Conservation (phyloP, 2,888 invertebrate species). For the Pyralis farinalis region DNA sequence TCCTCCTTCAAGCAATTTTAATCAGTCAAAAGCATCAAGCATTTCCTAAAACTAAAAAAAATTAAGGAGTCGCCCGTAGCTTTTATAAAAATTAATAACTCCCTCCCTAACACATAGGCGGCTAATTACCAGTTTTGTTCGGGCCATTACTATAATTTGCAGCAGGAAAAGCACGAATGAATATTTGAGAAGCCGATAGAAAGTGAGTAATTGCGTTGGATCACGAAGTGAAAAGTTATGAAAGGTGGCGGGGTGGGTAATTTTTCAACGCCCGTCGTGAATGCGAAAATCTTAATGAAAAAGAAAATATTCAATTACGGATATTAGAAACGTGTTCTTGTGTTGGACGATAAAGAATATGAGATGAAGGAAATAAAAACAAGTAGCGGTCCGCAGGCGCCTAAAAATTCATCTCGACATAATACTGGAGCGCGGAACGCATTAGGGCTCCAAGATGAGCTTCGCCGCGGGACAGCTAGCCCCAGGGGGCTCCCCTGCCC, state of each 20-base stretch:
- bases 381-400: conserved; percentile 38
- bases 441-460: conserved; percentile 79
- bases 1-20: conserved; percentile 37
- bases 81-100: conserved; percentile 44
- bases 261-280: conserved; percentile 66
- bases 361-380: conserved; percentile 26
- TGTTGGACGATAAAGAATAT: conserved; percentile 10
- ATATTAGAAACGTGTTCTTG: conserved; percentile 27
- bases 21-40: conserved; percentile 38
- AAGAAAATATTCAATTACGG: conserved; percentile 66
- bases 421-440: conserved; percentile 67
- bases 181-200: conserved; percentile 80
- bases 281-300: conserved; percentile 73
- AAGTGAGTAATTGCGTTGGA: conserved; percentile 76
- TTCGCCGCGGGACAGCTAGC: conserved; percentile 77
- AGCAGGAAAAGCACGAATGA: conserved; percentile 75
- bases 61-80: conserved; percentile 21
- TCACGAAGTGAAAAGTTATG: conserved; percentile 81
- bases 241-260: conserved; percentile 72
- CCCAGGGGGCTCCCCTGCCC: conserved; percentile 69
- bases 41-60: conserved; percentile 33
- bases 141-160: conserved; percentile 75
- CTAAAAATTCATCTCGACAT: conserved; percentile 73
- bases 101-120: conserved; percentile 46
- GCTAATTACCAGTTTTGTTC: conserved; percentile 74